Conservation (phyloP, 2,888 invertebrate genomes). For the Phasia obesa region DNA sequence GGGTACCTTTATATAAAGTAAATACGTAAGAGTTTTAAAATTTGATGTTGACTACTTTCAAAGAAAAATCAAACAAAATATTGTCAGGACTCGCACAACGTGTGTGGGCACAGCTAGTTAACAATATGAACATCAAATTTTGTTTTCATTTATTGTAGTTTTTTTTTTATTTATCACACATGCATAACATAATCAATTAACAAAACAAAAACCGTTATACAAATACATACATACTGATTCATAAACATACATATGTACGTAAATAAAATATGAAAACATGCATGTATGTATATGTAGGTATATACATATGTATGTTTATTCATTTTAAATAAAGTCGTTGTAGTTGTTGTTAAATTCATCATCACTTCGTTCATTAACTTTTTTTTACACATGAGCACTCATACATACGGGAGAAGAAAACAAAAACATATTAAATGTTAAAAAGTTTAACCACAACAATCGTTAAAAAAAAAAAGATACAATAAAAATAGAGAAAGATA, state of each 20-base stretch:
- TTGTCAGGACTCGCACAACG: too few relatives aligned
- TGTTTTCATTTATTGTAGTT: too few relatives aligned
- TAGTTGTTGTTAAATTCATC: slow-evolving; percentile 27
- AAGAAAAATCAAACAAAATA: too few relatives aligned
- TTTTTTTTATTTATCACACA: slow-evolving; percentile 32
- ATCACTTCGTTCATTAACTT: slow-evolving; percentile 47
- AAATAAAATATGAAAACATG: too few relatives aligned
- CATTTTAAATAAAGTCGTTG: slow-evolving; percentile 26
- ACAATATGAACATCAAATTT: neutral
- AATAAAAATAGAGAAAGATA: neutral
- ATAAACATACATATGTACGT: too few relatives aligned
- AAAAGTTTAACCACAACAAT: slow-evolving; percentile 56
- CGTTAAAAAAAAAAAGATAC: neutral
- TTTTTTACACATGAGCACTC: slow-evolving; percentile 40
- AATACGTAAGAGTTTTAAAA: too few relatives aligned
- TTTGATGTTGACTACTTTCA: too few relatives aligned
- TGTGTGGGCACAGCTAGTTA: too few relatives aligned
- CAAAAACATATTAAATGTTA: slow-evolving; percentile 15
- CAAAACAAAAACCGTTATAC: slow-evolving; percentile 51
- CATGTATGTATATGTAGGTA: too few relatives aligned
- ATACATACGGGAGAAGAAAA: neutral
- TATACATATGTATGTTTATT: neutral
- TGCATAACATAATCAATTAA: slow-evolving; percentile 60
- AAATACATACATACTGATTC: neutral
- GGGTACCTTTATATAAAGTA: too few relatives aligned